Evolutionary conservation across 2,113 vertebrate species (phyloP), one percentile per base, ranked within the genome.

Genomic region (Vimba vimba): DNA sequence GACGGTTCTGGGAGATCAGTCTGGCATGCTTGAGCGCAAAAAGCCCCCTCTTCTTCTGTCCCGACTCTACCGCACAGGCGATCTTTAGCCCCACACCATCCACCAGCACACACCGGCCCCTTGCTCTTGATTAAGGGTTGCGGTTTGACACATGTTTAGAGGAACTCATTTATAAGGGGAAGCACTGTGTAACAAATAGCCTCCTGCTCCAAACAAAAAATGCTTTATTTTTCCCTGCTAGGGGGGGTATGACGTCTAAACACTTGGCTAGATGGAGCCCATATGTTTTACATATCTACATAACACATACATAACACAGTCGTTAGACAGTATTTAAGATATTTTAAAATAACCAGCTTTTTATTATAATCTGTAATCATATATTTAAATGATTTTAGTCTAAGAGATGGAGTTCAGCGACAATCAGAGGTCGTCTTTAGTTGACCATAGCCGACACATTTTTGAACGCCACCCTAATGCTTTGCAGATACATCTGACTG

Each of bases 81-180:
- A 10, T 25, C 36, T 43, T 19, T 25, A 79, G 23, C 55, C 82
- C 33, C 33, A n/a, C 68, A 33, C 55, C 45, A 11, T 36, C 17
- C n/a, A 12, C 50, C 50, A 45, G 45, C 64, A 57, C 59, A 78
- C 83, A 66, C 74, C 17, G 79, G 62, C 79, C 59, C 59, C n/a
- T 15, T 52, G 68, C 75, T 78, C 75, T 62, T 68, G 62, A 82
- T 87, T 84, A 85, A 86, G 76, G 36, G 71, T 12, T 86, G 83
- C 50, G 57, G 59, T 86, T 86, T 88, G 83, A 89, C 77, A 76
- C 77, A 84, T 84, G 88, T 91, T 88, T 88, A 89, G 77, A 83
- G 82, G 75, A 85, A 85, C 68, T 78, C 83, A 78, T 86, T 85
- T 79, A 83, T 59, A 62, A 64, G 21, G 27, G 50, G 43, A 81